Evolutionary conservation across 2,113 vertebrate genomes (phyloP), one percentile per base, ranked within the genome.

Genomic region (Plestiodon gilberti): DNA sequence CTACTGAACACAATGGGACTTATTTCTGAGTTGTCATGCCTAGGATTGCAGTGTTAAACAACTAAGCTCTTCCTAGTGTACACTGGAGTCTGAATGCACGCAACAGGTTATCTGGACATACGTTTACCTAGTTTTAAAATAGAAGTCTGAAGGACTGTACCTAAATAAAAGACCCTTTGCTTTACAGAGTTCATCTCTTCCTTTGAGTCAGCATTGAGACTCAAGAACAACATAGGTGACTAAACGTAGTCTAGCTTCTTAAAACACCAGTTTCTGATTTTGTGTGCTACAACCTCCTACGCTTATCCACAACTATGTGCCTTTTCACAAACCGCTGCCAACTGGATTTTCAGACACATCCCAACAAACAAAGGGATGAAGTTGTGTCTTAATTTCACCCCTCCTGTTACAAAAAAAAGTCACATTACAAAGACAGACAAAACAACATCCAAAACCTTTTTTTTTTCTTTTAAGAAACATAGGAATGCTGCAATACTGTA

Each of bases 231-330:
- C n/a, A 81, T 43, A 82, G 65, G 67, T 82, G 81, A 82, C 81
- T 71, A 82, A 82, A 71, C 20, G n/a, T 67, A 82, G 81, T 71
- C 81, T 82, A 52, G 67, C 48, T 82, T 71, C 67, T 82, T 71
- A 82, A 82, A 71, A 65, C 67, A 82, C n/a, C 67, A 28, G 25
- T 71, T 82, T 59, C 81, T 82, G 18, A 69, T 82, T n/a, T 0
- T 0, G 88, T 25, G 1, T 81, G 81, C 79, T 43, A 0, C 25
- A 85, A 81, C 83, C 55, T 87, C 84, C 84, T 74, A 94, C 81
- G 1, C 59, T 79, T 6, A 0, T 75, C 91, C 83, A 88, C 91
- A 94, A 93, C 89, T 92, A 93, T 93, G 89, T 2, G 4, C 57
- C 79, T 57, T 57, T 73, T 86, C 70, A 74, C 81, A 78, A 90